Evolutionary conservation across 2,113 vertebrate genomes (phyloP).

Genomic region (Centropristis striata): DNA sequence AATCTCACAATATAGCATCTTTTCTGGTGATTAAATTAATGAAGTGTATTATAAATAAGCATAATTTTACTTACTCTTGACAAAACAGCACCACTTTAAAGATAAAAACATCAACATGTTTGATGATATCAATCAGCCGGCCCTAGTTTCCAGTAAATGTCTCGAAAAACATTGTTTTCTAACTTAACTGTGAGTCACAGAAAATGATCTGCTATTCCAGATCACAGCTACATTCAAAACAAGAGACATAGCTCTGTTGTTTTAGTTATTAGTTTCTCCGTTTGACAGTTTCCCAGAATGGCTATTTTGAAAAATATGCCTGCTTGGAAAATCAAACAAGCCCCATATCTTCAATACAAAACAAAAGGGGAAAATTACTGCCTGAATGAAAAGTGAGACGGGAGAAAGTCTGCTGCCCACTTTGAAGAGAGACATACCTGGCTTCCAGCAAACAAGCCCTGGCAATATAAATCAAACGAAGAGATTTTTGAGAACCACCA

Average conservation of each 20-base stretch:
- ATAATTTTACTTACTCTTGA: no score
- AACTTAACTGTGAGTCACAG: conserved; percentile 11
- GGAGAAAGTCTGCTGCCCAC: conserved; percentile 35
- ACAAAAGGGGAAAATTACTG: conserved; percentile 38
- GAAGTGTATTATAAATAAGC: no score
- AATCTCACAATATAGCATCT: no score
- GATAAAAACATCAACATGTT: no score
- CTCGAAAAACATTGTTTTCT: conserved; percentile 15
- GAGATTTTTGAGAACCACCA: conserved; percentile 75
- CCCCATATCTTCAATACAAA: conserved; percentile 38
- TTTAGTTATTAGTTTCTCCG: conserved; percentile 35
- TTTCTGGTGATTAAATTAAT: no score
- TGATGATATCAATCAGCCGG: background rate
- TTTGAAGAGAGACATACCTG: conserved; percentile 73
- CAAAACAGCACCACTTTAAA: no score
- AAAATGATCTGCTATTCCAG: conserved; percentile 27
- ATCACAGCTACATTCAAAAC: conserved; percentile 13
- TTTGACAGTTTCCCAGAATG: conserved; percentile 37
- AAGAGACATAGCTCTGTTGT: background rate
- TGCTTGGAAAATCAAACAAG: conserved; percentile 52
- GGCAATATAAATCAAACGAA: conserved; percentile 71
- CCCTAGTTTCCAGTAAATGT: background rate
- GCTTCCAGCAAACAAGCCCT: conserved; percentile 74
- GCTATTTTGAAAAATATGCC: conserved; percentile 31
- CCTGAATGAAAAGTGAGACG: conserved; percentile 48